Evolutionary conservation across 2,113 vertebrate genomes (phyloP).

Genomic region (Bujurquina vittata): DNA sequence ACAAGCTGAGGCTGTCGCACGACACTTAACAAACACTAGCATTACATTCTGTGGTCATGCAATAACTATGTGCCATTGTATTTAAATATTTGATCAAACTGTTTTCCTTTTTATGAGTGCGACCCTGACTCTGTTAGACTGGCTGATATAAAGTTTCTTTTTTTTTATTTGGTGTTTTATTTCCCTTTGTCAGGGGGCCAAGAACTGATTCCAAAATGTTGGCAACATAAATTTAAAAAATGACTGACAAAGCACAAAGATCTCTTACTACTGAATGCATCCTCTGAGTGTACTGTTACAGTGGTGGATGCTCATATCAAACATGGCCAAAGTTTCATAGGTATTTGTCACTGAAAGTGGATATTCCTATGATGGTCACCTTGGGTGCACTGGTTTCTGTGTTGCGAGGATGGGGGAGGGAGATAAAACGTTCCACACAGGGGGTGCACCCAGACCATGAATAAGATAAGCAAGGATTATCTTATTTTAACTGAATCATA

Average conservation of each 20-base stretch:
- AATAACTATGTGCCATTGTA: neutral
- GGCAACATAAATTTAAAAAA: neutral
- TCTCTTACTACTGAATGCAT: neutral
- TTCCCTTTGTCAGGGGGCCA: neutral
- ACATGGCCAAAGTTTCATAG: neutral
- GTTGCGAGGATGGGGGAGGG: neutral
- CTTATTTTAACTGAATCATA: neutral
- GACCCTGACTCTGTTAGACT: neutral
- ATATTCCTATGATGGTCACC: neutral
- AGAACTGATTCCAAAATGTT: neutral
- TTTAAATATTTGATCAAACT: slow-evolving; percentile 1
- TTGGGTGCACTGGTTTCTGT: neutral
- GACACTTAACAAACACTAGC: neutral
- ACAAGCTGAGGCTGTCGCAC: slow-evolving; percentile 36
- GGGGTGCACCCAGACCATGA: neutral
- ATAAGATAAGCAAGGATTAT: neutral
- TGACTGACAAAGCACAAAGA: neutral
- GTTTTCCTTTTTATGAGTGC: slow-evolving; percentile 1
- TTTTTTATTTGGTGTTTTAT: neutral
- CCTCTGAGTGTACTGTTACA: neutral
- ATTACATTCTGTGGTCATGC: slow-evolving; percentile 12
- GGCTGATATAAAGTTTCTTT: neutral
- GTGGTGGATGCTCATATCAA: neutral
- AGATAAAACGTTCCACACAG: neutral
- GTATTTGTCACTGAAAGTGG: neutral